Percentiles rank a stretch among this genome's conserved stretches.
phyloP scores from a whole-genome alignment of 2,797 vertebrate genomes.

The Thunnus albacares region DNA sequence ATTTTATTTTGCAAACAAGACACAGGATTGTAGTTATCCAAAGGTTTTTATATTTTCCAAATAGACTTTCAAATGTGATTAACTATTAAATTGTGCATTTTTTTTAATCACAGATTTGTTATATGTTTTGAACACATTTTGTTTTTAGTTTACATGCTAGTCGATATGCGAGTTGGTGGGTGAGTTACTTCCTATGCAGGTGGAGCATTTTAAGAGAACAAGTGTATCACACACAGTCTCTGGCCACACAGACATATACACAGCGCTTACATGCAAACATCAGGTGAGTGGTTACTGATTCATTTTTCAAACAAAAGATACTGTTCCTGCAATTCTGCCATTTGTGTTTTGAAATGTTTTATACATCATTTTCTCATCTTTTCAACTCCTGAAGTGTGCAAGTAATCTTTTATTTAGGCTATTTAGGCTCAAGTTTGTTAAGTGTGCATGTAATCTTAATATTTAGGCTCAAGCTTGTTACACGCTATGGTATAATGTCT shows the following conservation, averaged over 20 bases:
- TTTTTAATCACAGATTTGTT: neutral
- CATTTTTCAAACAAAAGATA: neutral
- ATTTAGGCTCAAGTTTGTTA: neutral
- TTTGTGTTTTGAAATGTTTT: neutral
- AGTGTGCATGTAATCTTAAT: neutral
- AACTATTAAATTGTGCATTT: neutral
- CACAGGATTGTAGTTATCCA: neutral
- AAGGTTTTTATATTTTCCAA: neutral
- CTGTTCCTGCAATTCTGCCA: neutral
- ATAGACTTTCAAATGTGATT: neutral
- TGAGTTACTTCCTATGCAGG: neutral
- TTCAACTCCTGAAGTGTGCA: neutral
- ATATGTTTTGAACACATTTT: neutral
- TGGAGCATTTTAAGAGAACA: neutral
- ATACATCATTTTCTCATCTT: neutral
- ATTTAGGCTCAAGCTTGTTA: neutral
- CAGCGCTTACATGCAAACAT: neutral
- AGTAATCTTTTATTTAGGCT: neutral
- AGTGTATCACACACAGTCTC: neutral
- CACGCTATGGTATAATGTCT: neutral
- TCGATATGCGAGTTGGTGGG: neutral
- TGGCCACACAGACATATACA: neutral
- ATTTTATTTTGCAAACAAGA: neutral
- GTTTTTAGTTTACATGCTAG: neutral
- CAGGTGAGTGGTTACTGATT: constrained; percentile 1